These are phyloP conservation scores for Onychostruthus taczanowskii DNA, from an alignment of 2,113 vertebrate species.

Conservation along the genomic window DNA sequence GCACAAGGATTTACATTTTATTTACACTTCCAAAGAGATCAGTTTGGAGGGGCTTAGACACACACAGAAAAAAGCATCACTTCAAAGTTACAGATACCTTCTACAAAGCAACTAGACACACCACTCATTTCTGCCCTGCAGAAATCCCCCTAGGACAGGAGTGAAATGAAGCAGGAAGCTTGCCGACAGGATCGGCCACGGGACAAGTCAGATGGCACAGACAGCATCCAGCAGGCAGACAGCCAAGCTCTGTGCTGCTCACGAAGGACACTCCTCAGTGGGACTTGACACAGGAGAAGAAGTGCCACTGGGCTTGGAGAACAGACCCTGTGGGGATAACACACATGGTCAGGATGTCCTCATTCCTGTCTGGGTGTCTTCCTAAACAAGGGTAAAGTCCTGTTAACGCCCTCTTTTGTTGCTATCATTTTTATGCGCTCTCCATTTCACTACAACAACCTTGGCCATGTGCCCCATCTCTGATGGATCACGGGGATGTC, in stretches of 20 bases:
- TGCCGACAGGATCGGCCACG: rapidly evolving
- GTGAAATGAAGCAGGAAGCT: not conserved
- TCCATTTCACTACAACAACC: not conserved
- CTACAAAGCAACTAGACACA: not conserved
- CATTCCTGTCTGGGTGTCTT: not conserved
- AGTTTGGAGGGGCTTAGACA: not conserved
- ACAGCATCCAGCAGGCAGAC: rapidly evolving
- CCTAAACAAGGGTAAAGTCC: not conserved
- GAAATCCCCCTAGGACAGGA: not conserved
- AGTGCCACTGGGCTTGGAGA: rapidly evolving
- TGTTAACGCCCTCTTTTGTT: not conserved
- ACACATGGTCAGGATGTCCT: rapidly evolving
- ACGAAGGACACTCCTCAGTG: rapidly evolving
- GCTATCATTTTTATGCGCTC: rapidly evolving
- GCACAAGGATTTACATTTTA: not conserved
- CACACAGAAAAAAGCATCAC: not conserved
- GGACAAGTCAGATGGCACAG: rapidly evolving
- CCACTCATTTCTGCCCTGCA: not conserved
- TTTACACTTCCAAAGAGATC: not conserved
- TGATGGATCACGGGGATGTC: not conserved
- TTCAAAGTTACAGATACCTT: not conserved
- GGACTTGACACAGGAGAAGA: not conserved
- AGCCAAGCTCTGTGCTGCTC: not conserved
- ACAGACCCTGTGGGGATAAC: not conserved
- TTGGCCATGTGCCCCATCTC: not conserved